These are phyloP conservation scores for Acanthosepion pharaonis DNA, from an alignment of 2,888 invertebrate species.

Conservation along the genomic window DNA sequence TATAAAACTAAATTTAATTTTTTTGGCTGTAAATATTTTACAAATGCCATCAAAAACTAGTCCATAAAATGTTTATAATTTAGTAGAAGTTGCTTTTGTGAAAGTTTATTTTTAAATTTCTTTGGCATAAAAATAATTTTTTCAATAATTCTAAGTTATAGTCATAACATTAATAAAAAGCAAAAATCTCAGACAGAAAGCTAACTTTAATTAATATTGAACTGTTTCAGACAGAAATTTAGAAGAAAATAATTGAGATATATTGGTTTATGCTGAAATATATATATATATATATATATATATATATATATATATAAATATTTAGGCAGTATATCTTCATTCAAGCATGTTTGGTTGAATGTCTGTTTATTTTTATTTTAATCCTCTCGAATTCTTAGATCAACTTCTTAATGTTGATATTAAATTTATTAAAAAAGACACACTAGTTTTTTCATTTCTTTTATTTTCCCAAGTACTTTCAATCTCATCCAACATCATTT, in stretches of 20 bases:
- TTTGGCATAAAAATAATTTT: background rate
- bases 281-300: constrained; percentile 35
- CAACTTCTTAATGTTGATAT: too few species aligned
- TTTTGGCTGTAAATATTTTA: background rate
- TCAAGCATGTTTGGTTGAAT: too few species aligned
- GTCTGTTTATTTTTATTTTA: too few species aligned
- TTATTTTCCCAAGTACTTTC: too few species aligned
- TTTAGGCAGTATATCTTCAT: too few species aligned
- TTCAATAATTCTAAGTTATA: background rate
- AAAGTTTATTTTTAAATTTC: background rate
- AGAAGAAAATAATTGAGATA: background rate
- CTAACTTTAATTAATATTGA: background rate
- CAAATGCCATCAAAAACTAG: too few species aligned
- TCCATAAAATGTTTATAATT: background rate
- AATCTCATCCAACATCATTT: too few species aligned
- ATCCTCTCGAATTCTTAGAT: too few species aligned
- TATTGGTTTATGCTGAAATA: background rate
- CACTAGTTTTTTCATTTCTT: too few species aligned
- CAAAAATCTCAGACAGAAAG: background rate
- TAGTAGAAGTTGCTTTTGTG: background rate
- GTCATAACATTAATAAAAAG: background rate
- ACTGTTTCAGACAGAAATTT: background rate
- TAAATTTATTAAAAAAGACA: too few species aligned
- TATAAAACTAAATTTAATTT: background rate
- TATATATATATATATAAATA: constrained; percentile 48